A percentile compares a stretch with the other conserved stretches of the same genome.
Evolutionary conservation across 2,113 vertebrate genomes (phyloP).

Genomic region (Cephalopholis sonnerati): DNA sequence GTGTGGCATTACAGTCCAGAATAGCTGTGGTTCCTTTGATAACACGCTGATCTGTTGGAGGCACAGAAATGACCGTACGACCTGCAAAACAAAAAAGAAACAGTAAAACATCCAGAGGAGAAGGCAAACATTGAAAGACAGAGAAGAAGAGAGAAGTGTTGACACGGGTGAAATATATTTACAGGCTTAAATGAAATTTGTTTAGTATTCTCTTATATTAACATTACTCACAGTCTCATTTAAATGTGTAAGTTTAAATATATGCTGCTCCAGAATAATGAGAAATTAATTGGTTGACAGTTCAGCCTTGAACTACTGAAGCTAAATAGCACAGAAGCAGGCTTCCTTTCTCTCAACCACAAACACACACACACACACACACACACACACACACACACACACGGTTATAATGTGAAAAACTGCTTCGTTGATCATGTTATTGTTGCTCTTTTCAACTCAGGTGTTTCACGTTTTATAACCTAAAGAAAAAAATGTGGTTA

Average conservation of each 20-base stretch:
- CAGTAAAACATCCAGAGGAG: neutral
- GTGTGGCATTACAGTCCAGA: conserved; percentile 89
- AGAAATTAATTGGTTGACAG: conserved; percentile 32
- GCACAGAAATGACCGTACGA: conserved; percentile 89
- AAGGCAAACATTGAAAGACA: neutral
- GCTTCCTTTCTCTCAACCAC: neutral
- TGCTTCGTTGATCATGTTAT: conserved; percentile 11
- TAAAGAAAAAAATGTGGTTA: neutral
- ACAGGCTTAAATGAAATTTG: conserved; percentile 6
- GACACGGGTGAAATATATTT: neutral
- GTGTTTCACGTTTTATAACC: conserved; percentile 10
- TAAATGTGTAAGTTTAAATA: conserved; percentile 31
- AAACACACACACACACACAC: neutral
- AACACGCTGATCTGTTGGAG: conserved; percentile 91
- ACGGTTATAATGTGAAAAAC: conserved; percentile 2
- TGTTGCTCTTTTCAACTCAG: conserved; percentile 17
- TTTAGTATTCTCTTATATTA: conserved; percentile 1
- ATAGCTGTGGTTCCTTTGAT: conserved; percentile 95
- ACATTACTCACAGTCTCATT: neutral
- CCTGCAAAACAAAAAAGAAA: conserved; percentile 80
- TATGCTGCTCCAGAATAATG: conserved; percentile 11
- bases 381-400: neutral
- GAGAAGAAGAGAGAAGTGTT: neutral
- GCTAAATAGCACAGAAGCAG: conserved; percentile 17
- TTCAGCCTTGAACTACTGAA: conserved; percentile 8